Percentiles rank a stretch among this genome's conserved stretches.
phyloP scores from a whole-genome alignment of 2,888 invertebrate species.

The Perithous albicinctus region DNA sequence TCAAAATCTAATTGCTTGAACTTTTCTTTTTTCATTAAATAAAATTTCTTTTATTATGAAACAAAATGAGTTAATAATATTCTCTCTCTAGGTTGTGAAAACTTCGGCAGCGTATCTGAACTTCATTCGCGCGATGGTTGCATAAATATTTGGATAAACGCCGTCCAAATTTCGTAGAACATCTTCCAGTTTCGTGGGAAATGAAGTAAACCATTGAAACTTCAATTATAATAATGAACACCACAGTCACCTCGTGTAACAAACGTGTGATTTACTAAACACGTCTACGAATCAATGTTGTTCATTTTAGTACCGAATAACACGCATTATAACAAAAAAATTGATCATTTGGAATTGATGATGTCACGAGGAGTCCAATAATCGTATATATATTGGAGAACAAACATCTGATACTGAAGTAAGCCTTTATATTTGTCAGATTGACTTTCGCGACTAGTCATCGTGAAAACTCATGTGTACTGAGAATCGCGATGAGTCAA shows the following conservation, averaged over 20 bases:
- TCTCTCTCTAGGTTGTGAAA: constrained; percentile 74
- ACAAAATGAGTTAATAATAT: constrained; percentile 2
- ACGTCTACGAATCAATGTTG: neutral
- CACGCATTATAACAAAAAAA: neutral
- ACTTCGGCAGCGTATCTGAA: constrained; percentile 79
- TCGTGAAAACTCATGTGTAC: neutral
- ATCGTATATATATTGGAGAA: no score
- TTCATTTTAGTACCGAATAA: constrained; percentile 13
- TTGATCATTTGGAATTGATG: neutral
- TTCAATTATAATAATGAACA: neutral
- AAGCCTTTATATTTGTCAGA: neutral
- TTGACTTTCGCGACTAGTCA: neutral
- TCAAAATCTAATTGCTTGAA: no score
- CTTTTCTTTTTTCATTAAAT: neutral
- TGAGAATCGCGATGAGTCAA: neutral
- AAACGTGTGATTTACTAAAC: neutral
- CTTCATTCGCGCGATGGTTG: constrained; percentile 76
- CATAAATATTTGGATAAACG: constrained; percentile 15
- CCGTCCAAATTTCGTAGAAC: neutral
- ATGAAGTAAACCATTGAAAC: neutral
- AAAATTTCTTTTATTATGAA: constrained; percentile 1
- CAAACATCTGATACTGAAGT: neutral
- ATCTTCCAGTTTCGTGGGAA: neutral
- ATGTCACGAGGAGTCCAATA: neutral
- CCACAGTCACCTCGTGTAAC: neutral